A percentile compares a stretch with the other conserved stretches of the same genome.
phyloP scores from a whole-genome alignment of 2,113 vertebrate genomes.

The Gobio gobio region DNA sequence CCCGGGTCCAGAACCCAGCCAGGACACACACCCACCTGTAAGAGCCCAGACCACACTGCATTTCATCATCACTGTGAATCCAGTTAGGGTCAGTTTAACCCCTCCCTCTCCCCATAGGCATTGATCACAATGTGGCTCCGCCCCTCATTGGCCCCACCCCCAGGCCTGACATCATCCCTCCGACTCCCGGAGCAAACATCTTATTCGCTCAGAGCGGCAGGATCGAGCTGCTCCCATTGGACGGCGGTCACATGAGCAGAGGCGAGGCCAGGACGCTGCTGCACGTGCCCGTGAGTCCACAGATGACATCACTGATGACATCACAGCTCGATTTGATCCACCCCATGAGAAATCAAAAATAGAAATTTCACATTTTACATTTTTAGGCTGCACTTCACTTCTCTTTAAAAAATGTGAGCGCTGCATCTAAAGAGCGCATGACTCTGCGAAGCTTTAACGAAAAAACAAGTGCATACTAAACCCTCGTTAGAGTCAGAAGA shows the following conservation, averaged over 20 bases:
- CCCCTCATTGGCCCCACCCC: conserved; percentile 80
- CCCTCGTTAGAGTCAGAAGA: too few relatives aligned
- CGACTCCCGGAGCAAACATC: conserved; percentile 82
- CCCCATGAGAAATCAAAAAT: too few relatives aligned
- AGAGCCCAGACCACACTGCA: conserved; percentile 62
- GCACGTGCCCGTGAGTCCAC: conserved; percentile 84
- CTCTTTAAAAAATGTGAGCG: too few relatives aligned
- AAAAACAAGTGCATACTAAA: too few relatives aligned
- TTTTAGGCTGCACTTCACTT: too few relatives aligned
- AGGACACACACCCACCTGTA: conserved; percentile 83
- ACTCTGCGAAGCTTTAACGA: too few relatives aligned
- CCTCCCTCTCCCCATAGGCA: conserved; percentile 63
- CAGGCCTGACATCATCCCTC: conserved; percentile 79
- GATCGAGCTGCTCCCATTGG: conserved; percentile 87
- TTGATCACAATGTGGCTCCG: conserved; percentile 76
- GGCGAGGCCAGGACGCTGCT: conserved; percentile 81
- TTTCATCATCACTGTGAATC: background rate
- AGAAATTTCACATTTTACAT: too few relatives aligned
- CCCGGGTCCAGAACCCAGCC: conserved; percentile 79
- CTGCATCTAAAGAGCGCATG: too few relatives aligned
- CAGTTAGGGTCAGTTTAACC: too few relatives aligned
- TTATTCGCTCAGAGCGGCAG: conserved; percentile 91
- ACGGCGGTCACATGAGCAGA: conserved; percentile 81
- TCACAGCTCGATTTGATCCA: too few relatives aligned
- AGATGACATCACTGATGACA: too few relatives aligned